phyloP scores from a whole-genome alignment of 2,797 vertebrate species.

The Premnoplex brunnescens region DNA sequence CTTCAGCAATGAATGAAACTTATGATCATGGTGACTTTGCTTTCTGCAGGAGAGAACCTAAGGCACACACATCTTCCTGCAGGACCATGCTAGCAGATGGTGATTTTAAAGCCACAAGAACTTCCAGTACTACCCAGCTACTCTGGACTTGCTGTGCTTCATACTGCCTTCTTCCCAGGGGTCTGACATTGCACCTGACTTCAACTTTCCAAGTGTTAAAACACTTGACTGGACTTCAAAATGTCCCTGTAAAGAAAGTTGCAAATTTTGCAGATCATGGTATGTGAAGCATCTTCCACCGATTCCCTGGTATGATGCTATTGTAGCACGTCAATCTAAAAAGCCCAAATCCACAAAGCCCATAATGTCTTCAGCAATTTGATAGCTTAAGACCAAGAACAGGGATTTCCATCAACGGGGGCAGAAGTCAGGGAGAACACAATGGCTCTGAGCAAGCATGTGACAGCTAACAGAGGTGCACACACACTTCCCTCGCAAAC shows the following conservation, averaged over 20 bases:
- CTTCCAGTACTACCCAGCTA: not conserved
- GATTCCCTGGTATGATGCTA: not conserved
- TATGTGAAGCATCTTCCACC: not conserved
- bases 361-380: not conserved
- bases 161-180: not conserved
- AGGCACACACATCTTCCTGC: not conserved
- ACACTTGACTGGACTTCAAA: not conserved
- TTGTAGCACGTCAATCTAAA: not conserved
- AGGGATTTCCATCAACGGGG: not conserved
- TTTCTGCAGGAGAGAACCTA: not conserved
- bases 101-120: not conserved
- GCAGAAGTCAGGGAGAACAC: not conserved
- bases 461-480: not conserved
- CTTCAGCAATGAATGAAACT: not conserved
- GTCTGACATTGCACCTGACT: not conserved
- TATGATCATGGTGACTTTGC: not conserved
- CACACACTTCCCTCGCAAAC: not conserved
- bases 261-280: not conserved
- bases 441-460: not conserved
- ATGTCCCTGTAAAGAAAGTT: not conserved
- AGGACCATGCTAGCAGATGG: not conserved
- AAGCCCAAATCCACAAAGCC: not conserved
- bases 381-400: not conserved
- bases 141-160: not conserved
- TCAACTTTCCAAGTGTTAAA: not conserved